These are phyloP conservation scores for Muntiacus reevesi DNA, from an alignment of 2,113 vertebrate species.

Conservation along the genomic window DNA sequence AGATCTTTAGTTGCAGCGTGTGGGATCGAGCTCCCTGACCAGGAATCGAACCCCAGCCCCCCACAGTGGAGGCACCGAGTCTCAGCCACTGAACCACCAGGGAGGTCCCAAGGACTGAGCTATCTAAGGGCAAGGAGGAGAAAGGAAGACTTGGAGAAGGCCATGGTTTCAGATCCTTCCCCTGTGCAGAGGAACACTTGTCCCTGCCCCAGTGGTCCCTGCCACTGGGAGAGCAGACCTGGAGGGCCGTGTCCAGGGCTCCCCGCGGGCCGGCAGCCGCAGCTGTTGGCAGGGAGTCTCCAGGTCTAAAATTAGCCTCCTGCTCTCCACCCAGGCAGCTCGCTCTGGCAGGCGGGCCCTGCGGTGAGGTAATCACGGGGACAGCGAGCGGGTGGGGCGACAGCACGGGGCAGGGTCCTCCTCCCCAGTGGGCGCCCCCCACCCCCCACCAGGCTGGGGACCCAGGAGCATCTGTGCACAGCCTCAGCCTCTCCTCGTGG, in stretches of 20 bases:
- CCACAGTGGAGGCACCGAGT: background rate
- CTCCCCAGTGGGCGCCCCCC: background rate
- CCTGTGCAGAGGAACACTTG: background rate
- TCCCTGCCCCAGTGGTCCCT: background rate
- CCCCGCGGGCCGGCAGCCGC: background rate
- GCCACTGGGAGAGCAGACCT: background rate
- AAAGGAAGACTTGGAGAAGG: background rate
- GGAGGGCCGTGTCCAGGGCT: background rate
- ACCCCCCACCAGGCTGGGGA: background rate
- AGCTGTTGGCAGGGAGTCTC: conserved; percentile 72
- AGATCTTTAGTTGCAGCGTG: background rate
- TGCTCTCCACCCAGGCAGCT: conserved; percentile 76
- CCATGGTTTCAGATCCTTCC: background rate
- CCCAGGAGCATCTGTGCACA: background rate
- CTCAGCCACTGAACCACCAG: background rate
- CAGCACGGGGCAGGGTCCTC: background rate
- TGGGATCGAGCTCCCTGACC: background rate
- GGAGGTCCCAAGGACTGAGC: background rate
- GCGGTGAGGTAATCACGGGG: conserved; percentile 67
- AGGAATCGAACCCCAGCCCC: background rate
- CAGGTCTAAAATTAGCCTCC: conserved; percentile 81
- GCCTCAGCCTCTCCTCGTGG: background rate
- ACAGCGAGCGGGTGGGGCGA: background rate
- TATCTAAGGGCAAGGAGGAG: background rate
- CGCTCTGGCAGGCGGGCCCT: conserved; percentile 63